Conservation (phyloP, 1,140 invertebrate genomes). For the Choristoneura fumiferana region DNA sequence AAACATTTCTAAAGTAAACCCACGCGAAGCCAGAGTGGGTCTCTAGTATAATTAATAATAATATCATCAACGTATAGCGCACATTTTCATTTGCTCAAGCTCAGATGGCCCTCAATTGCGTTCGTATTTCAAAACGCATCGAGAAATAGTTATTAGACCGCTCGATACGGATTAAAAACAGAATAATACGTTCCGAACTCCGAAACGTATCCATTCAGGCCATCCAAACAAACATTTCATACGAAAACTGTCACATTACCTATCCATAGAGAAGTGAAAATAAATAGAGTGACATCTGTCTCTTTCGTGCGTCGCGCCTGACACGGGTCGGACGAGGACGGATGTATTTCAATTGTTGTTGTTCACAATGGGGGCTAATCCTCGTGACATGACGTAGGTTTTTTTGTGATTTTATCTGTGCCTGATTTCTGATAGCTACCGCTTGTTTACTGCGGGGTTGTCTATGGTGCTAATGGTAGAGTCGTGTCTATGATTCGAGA, state of each 20-base stretch:
- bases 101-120: neutral
- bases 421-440: constrained; percentile 67
- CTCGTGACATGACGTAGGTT: constrained; percentile 63
- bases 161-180: constrained; percentile 63
- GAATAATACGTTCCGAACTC: constrained; percentile 52
- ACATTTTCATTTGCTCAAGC: too few species aligned
- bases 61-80: too few species aligned
- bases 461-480: constrained; percentile 70
- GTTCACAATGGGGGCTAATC: constrained; percentile 69
- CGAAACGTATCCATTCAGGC: constrained; percentile 46
- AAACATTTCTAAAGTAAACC: too few species aligned
- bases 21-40: too few species aligned
- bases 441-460: constrained; percentile 62
- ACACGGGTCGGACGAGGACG: constrained; percentile 42
- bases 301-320: constrained; percentile 31
- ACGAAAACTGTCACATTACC: constrained; percentile 73
- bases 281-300: constrained; percentile 60
- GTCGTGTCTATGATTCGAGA: constrained; percentile 46
- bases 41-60: too few species aligned
- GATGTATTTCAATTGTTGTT: constrained; percentile 66
- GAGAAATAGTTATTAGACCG: constrained; percentile 6
- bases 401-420: constrained; percentile 60
- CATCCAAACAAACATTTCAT: constrained; percentile 70
- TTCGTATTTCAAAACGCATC: neutral
- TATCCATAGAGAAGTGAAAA: constrained; percentile 71